These are phyloP conservation scores for Bucco capensis DNA, from an alignment of 2,113 vertebrate species.

Conservation along the genomic window DNA sequence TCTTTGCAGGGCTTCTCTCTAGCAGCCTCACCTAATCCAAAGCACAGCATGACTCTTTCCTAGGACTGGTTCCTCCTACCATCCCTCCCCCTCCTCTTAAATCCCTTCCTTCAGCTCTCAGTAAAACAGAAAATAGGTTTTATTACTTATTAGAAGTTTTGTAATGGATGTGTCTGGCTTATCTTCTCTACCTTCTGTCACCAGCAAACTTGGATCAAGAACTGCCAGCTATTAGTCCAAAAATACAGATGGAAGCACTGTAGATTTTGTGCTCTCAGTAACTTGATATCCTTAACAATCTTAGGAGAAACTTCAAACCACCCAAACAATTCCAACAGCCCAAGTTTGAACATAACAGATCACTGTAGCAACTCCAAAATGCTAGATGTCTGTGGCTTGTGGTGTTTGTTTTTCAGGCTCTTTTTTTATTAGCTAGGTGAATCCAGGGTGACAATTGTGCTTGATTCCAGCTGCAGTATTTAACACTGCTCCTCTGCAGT, in stretches of 20 bases:
- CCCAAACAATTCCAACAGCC: background rate
- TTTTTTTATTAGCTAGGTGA: background rate
- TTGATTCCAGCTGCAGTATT: background rate
- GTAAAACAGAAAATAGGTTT: conserved; percentile 25
- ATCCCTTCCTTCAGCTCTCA: conserved; percentile 11
- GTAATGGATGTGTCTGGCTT: background rate
- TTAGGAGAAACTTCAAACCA: background rate
- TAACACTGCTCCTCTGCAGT: background rate
- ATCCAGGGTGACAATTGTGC: background rate
- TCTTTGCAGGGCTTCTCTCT: background rate
- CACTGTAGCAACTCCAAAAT: background rate
- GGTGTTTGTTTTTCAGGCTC: background rate
- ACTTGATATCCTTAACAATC: background rate
- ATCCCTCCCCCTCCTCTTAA: background rate
- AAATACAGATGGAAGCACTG: background rate
- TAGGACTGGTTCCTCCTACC: background rate
- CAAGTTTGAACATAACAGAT: background rate
- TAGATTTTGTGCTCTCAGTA: background rate
- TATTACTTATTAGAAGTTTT: conserved; percentile 15
- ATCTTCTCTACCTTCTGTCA: conserved; percentile 43
- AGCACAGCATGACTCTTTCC: background rate
- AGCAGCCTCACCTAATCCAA: background rate
- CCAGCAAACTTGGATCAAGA: background rate
- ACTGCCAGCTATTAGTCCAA: background rate
- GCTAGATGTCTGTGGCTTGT: background rate